These are phyloP conservation scores for Triplophysa yarkandensis DNA, from an alignment of 2,797 vertebrate species.

Conservation along the genomic window DNA sequence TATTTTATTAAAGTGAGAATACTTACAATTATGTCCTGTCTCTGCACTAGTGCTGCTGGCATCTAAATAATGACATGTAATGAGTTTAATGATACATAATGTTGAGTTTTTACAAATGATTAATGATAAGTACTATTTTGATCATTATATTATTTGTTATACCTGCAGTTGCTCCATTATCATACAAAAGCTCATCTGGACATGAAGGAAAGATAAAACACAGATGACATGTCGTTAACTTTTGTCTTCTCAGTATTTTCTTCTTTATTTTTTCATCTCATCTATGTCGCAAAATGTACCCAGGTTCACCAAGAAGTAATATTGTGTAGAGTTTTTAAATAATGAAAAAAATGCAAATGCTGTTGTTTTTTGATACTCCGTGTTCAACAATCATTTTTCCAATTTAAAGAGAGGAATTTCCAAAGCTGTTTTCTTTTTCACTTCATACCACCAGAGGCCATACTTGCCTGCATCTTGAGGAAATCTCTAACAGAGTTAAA, in stretches of 20 bases:
- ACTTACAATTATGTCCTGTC: constrained; percentile 62
- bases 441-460: constrained; percentile 62
- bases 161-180: constrained; percentile 65
- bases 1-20: neutral
- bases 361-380: too few species aligned
- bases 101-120: neutral
- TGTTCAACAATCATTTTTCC: too few species aligned
- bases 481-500: neutral
- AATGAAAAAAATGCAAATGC: too few species aligned
- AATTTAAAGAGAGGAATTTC: neutral
- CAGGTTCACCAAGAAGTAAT: too few species aligned
- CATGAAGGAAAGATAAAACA: constrained; percentile 8
- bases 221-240: neutral
- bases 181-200: constrained; percentile 62
- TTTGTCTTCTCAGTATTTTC: neutral
- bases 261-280: neutral
- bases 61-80: constrained; percentile 55
- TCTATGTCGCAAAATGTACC: too few species aligned
- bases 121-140: neutral
- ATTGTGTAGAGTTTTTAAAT: too few species aligned
- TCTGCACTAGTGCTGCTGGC: constrained; percentile 71
- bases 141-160: constrained; percentile 12
- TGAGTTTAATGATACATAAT: neutral
- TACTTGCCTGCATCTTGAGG: neutral
- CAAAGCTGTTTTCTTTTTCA: neutral